Base-by-base conservation (phyloP, 2,888 invertebrate genomes). In the Calephelis perditalis region DNA sequence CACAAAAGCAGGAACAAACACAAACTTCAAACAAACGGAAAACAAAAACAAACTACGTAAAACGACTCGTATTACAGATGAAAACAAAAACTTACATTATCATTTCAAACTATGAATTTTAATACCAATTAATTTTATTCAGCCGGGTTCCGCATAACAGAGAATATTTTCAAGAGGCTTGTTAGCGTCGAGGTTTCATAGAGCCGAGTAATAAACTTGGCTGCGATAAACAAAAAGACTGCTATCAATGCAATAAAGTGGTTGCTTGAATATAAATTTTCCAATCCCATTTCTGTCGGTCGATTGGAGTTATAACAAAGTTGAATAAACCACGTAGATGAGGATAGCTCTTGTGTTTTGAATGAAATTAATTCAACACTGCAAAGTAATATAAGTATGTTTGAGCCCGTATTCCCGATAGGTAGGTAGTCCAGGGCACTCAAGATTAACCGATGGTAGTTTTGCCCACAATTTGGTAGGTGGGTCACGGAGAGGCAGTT, bases 231-330 rank as follows among this genome's bases (percentile, higher is more conserved):
- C 81, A 84, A 79, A 79, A 73, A 73, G 72, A 73, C 71, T 70
- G 71, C 71, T 74, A 77, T 78, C 78, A 74, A 75, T 78, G 75
- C 77, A 73, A 80, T 82, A 79, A 81, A 83, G 71, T 68, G 72
- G 67, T 72, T 71, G 73, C 79, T 83, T 81, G 78, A 79, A 77
- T 77, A 70, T 70, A 69, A 71, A 85, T 81, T 82, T 81, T 73
- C 74, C 81, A 84, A 84, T 84, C 77, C 78, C 79, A 78, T 77
- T 78, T 76, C 65, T 71, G 67, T n/a, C 12, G 12, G 69, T 71
- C 73, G 78, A 79, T 83, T 70, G 55, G 66, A 74, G 74, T 77
- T 79, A 80, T 81, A n/a, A 26, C 26, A 57, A 52, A 35, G 35
- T 52, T 52, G 11, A 52, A 35, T 35, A 40, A 6, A 40, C 40